Evolutionary conservation across 2,888 invertebrate genomes (phyloP).

Genomic region (Pristionchus fissidentatus): DNA sequence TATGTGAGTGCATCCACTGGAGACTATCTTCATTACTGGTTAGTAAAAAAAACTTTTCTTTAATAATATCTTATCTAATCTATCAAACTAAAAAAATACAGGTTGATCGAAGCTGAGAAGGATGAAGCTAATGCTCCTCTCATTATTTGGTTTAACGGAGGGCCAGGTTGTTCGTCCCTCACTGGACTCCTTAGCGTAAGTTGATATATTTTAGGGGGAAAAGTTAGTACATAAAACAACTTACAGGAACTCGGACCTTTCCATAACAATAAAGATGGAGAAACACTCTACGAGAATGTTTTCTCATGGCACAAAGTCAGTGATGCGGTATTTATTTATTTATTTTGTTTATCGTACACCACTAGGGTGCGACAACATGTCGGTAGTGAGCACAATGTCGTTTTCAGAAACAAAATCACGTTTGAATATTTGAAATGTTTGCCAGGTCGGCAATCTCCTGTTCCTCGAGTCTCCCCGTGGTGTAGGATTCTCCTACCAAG

Average conservation of each 20-base stretch:
- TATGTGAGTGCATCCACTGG: slow-evolving; percentile 69
- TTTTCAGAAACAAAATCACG: neutral
- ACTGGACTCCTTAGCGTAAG: neutral
- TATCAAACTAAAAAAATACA: neutral
- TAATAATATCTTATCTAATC: neutral
- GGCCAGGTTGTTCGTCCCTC: slow-evolving; percentile 65
- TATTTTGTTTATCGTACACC: too few species aligned
- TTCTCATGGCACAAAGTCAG: slow-evolving; percentile 67
- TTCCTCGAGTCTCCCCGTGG: slow-evolving; percentile 79
- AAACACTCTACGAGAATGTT: slow-evolving; percentile 57
- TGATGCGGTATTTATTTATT: neutral
- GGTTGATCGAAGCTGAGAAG: slow-evolving; percentile 15
- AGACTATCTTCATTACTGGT: slow-evolving; percentile 76
- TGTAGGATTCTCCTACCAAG: slow-evolving; percentile 78
- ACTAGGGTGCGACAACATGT: too few species aligned
- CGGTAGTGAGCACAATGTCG: neutral
- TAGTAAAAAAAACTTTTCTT: slow-evolving; percentile 50
- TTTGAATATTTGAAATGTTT: too few species aligned
- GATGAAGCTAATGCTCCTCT: slow-evolving; percentile 52
- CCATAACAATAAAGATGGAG: slow-evolving; percentile 55
- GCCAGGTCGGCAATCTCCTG: slow-evolving; percentile 77
- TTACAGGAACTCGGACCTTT: slow-evolving; percentile 77
- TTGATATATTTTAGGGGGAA: neutral
- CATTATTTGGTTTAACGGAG: slow-evolving; percentile 71
- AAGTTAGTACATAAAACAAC: neutral